Evolutionary conservation across 2,113 vertebrate genomes (phyloP), one percentile per base, ranked within the genome.

Genomic region (Coryphaenoides rupestris): DNA sequence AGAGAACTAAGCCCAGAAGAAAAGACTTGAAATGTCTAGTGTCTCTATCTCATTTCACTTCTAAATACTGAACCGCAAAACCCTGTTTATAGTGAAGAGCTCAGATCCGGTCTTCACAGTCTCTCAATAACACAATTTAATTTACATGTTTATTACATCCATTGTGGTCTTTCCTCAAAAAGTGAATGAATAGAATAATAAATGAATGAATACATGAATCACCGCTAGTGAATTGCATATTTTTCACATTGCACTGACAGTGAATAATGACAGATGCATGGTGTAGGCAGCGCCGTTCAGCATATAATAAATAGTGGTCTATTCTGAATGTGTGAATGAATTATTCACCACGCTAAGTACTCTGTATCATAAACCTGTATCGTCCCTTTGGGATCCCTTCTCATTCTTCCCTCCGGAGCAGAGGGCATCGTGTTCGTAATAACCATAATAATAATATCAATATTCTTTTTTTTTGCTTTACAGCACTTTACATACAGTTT

Each of bases 371-470:
- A 50, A 16, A 50, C 47, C 47, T 50, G 16, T 17, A 50, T 17
- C 1, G 47, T 6, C 15, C 47, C 47, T 4, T 50, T 16, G 47
- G 47, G 47, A 17, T 50, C 15, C 3, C 3, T 50, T 50, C n/a
- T 50, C 47, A 50, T 50, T 50, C n/a, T n/a, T 16, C 47, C n/a
- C 13, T 50, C 47, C 17, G 47, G 15, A 50, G 16, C 15, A 50
- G 47, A 17, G n/a, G 16, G 47, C 15, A 4, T 13, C n/a, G 17
- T 13, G 13, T 13, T 4, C 17, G 5, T 40, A 6, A 50, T 50
- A n/a, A 50, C n/a, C 47, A 50, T 50, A n/a, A 50, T 50, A 50
- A 50, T 49, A 33, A 33, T n/a, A n/a, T n/a, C 28, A 33, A 33
- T 33, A 4, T 10, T 49, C 3, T 14, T 14, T 49, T 14, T 2